Base-by-base conservation (phyloP, 1,140 invertebrate species). In the Drosophila pachea region DNA sequence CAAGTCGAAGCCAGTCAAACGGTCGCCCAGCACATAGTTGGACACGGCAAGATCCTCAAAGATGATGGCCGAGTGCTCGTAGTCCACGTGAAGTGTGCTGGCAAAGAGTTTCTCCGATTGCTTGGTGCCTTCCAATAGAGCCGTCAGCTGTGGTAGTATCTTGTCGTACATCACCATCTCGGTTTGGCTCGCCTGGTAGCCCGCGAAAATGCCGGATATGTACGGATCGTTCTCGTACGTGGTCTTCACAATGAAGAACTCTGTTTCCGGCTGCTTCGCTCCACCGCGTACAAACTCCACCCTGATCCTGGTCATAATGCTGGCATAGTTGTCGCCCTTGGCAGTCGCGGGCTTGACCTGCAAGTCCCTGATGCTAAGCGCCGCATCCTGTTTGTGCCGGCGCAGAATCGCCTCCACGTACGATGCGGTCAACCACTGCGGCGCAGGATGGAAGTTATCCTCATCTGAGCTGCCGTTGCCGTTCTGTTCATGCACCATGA, bases 31-130 rank as follows among this genome's bases (percentile, higher is more conserved):
- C 2, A 81, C 76, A 73, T 91, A 92, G 1, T 91, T 90, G 31
- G 70, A 77, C 6, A 88, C 76, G 7, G 84, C 79, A 14, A 93
- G 75, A 78, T 93, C 92, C 58, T 93, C 92, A 78, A 93, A 88
- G 14, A 89, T 86, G 9, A 86, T 89, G 9, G 87, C 88, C 7
- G 70, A 71, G 14, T 71, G 78, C 14, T 89, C 76, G 33, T 88
- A 86, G 64, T 89, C 88, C 5, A 89, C 87, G 38, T 88, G 62
- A 11, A 89, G 29, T 0, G 86, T 89, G 47, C 74, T 64, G 5
- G 87, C 84, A n/a, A 87, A 89, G 0, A 89, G 16, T 22, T 89
- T 81, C 29, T 89, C 87, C 4, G 60, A 60, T 45, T 86, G 66
- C 6, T 63, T 48, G 0, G 78, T 82, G 35, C 54, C 55, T 2